Base-by-base conservation (phyloP, 1,140 invertebrate genomes). In the Dendrolimus punctatus region DNA sequence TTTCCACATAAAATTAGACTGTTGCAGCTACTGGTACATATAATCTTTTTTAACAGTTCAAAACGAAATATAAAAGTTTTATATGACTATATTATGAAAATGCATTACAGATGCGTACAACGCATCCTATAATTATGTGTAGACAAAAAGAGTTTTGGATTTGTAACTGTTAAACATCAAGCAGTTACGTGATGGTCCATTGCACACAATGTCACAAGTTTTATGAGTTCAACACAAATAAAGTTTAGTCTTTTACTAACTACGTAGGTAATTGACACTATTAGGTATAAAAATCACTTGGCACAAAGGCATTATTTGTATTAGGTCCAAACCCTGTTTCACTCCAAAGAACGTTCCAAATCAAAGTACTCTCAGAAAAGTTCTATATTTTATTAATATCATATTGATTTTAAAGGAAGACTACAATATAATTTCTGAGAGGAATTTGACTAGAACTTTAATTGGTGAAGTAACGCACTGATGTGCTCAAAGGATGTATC, bases 211-310 rank as follows among this genome's bases (percentile, higher is more conserved):
- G 71, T 75, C 80, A 77, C 72, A 75, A 71, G 76, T 68, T 73
- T 59, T 80, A 80, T 74, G 62, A 80, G 58, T 68, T 80, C 70
- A 79, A 84, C 76, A 82, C 76, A 74, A 73, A 83, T 80, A 82
- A 78, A 83, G 66, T 84, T 71, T 77, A 64, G 65, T 77, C 75
- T 74, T 82, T 80, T 69, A 60, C 77, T 85, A 85, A 76, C 78
- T 86, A 85, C 64, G 57, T 71, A 74, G 59, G 62, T 81, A 85
- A 85, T 86, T 86, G 81, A 86, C 83, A 80, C 83, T 86, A 80
- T 80, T 69, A 78, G 58, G 51, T 58, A 75, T 80, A 81, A 75
- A 71, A 82, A 83, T 84, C 83, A 86, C 81, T 84, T 83, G 83
- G 83, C 83, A 86, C 83, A 82, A 86, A 83, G 80, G 83, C 83